phyloP scores from a whole-genome alignment of 2,888 invertebrate species.

The Yponomeuta plumbellus region DNA sequence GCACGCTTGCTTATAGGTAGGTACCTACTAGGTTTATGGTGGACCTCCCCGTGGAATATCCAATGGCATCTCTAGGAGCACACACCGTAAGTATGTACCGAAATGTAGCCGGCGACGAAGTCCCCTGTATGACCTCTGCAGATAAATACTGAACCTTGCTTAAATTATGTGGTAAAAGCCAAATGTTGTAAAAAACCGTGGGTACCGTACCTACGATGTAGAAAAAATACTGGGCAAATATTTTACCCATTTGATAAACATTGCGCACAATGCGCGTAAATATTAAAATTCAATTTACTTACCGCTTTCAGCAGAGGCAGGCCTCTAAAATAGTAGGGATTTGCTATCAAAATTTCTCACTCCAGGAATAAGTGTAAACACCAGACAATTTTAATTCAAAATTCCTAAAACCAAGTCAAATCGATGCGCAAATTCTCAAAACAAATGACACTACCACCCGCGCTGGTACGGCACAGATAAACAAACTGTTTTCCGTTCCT shows the following conservation, averaged over 20 bases:
- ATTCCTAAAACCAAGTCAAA: slow-evolving; percentile 11
- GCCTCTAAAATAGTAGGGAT: not conserved
- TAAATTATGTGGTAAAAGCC: too few species aligned
- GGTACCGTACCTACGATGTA: too few species aligned
- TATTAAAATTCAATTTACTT: not conserved
- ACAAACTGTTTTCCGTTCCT: slow-evolving; percentile 53
- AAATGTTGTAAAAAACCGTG: too few species aligned
- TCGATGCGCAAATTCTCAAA: slow-evolving; percentile 9
- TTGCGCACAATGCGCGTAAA: slow-evolving; percentile 12
- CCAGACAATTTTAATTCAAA: slow-evolving; percentile 3
- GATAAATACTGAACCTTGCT: too few species aligned
- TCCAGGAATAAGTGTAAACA: slow-evolving; percentile 3
- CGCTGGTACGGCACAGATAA: slow-evolving; percentile 54
- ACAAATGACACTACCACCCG: slow-evolving; percentile 13
- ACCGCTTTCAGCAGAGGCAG: not conserved
- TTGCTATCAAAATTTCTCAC: not conserved
- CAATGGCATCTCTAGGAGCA: too few species aligned
- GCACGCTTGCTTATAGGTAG: too few species aligned
- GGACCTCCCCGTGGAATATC: too few species aligned
- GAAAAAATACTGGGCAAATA: not conserved
- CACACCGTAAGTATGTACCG: too few species aligned
- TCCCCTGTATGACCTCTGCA: too few species aligned
- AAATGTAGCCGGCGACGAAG: too few species aligned
- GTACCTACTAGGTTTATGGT: too few species aligned
- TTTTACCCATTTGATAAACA: slow-evolving; percentile 8